A percentile compares a stretch with the other conserved stretches of the same genome.
Evolutionary conservation across 1,140 invertebrate genomes (phyloP).

Genomic region (Musca domestica): DNA sequence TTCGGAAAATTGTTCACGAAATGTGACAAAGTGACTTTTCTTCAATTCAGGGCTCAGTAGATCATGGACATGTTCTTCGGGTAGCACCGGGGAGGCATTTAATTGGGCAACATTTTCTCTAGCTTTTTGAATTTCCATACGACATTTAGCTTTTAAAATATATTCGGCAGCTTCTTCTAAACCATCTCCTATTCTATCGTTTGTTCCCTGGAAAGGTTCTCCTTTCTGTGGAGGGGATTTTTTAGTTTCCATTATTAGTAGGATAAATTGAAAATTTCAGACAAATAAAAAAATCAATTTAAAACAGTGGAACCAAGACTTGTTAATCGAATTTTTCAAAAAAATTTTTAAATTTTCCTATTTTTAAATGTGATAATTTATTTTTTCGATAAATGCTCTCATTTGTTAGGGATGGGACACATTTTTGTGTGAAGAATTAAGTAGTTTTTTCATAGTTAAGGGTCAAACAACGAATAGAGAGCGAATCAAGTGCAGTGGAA

Average conservation of each 20-base stretch:
- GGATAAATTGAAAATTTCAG: neutral
- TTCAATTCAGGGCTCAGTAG: slow-evolving; percentile 32
- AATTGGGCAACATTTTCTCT: neutral
- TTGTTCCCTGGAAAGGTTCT: neutral
- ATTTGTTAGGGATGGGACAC: too few relatives aligned
- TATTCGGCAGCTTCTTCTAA: neutral
- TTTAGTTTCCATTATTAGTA: neutral
- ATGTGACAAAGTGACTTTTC: slow-evolving; percentile 40
- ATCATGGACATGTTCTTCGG: slow-evolving; percentile 25
- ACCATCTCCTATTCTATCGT: neutral
- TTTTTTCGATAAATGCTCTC: too few relatives aligned
- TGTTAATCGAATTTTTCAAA: too few relatives aligned
- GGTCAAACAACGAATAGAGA: too few relatives aligned
- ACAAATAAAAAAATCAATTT: neutral
- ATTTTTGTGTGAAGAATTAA: too few relatives aligned
- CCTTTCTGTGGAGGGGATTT: neutral
- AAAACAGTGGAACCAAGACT: too few relatives aligned
- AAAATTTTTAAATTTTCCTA: neutral
- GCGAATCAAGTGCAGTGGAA: too few relatives aligned
- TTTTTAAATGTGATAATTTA: too few relatives aligned
- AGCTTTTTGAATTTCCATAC: neutral
- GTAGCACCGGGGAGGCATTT: slow-evolving; percentile 13
- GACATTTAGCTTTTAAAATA: neutral
- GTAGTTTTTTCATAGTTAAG: too few relatives aligned
- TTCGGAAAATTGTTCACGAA: slow-evolving; percentile 44